phyloP scores from a whole-genome alignment of 2,888 invertebrate genomes.

The Caenorhabditis sinica region DNA sequence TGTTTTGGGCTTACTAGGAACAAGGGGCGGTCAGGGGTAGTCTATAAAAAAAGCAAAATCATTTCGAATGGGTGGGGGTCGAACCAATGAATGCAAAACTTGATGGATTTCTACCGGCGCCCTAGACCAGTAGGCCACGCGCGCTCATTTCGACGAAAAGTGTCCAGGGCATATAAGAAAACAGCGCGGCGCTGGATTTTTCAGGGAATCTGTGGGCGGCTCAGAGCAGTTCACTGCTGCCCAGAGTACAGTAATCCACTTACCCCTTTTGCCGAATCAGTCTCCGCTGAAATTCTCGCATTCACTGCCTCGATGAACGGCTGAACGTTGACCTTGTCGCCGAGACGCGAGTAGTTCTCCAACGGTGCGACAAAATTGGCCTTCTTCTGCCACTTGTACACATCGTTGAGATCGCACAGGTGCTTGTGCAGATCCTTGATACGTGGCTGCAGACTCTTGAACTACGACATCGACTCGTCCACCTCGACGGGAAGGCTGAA shows the following conservation, averaged over 20 bases:
- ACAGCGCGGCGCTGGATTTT: not conserved
- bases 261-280: slow-evolving; percentile 41
- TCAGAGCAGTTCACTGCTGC: not conserved
- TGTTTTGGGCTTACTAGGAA: too few species aligned
- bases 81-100: not conserved
- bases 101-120: not conserved
- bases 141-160: not conserved
- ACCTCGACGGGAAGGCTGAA: slow-evolving; percentile 44
- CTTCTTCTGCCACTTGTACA: slow-evolving; percentile 58
- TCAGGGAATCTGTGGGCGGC: not conserved
- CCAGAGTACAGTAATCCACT: too few species aligned
- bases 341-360: slow-evolving; percentile 26
- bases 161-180: not conserved
- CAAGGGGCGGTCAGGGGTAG: too few species aligned
- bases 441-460: slow-evolving; percentile 40
- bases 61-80: not conserved
- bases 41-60: not conserved
- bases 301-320: slow-evolving; percentile 43
- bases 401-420: slow-evolving; percentile 33
- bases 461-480: slow-evolving; percentile 34
- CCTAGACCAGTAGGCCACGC: not conserved
- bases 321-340: slow-evolving; percentile 39
- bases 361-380: slow-evolving; percentile 29
- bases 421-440: slow-evolving; percentile 42
- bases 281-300: slow-evolving; percentile 18